Base-by-base conservation (phyloP, 2,113 vertebrate species). In the Pteronura brasiliensis region DNA sequence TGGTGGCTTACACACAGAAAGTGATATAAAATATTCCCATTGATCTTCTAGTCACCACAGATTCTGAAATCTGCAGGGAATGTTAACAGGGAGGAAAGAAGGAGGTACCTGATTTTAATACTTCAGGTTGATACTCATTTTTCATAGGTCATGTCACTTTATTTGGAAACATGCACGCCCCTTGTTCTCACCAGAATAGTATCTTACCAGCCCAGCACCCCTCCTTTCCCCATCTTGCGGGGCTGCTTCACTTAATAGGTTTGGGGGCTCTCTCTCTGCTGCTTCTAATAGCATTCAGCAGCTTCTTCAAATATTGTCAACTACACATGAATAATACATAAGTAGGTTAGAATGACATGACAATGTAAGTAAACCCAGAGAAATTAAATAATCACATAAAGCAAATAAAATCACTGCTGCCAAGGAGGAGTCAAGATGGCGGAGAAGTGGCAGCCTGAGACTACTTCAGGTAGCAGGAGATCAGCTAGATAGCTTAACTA, bases 361-460 rank as follows among this genome's bases (percentile, higher is more conserved):
- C 49, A 96, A 85, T 59, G 36, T 31, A 86, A 83, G 27, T 49
- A 84, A 39, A 61, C 59, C 27, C 20, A 93, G 29, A 42, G 93
- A 98, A 98, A 97, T 93, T 27, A 3, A 72, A 6, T 72, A 61
- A 95, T 95, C 92, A 65, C 47, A 80, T 44, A 23, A 77, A 76
- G 61, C 21, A 95, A 72, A 92, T 79, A 98, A 92, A 6, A 0
- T 92, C 84, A 3, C 79, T n/a, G n/a, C n/a, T n/a, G n/a, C n/a
- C n/a, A n/a, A n/a, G n/a, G n/a, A n/a, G n/a, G n/a, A n/a, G n/a
- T n/a, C n/a, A n/a, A n/a, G n/a, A n/a, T n/a, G n/a, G n/a, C n/a
- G n/a, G n/a, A n/a, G n/a, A n/a, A n/a, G n/a, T n/a, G n/a, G n/a
- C n/a, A n/a, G n/a, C n/a, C n/a, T n/a, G n/a, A n/a, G n/a, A n/a